These are phyloP conservation scores for Drosophila infuscata DNA, from an alignment of 2,888 invertebrate genomes.

Conservation along the genomic window DNA sequence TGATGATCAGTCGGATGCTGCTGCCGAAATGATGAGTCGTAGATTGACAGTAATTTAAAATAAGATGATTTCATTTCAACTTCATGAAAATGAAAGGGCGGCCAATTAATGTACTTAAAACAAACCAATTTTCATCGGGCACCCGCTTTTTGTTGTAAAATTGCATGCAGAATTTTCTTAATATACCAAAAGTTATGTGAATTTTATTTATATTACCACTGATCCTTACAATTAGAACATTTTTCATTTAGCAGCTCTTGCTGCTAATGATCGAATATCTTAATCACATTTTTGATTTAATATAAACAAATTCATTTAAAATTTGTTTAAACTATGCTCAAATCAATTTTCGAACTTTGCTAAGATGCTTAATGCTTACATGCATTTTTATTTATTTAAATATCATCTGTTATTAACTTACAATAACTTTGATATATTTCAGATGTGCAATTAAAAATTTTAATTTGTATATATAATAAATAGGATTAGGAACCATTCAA, in stretches of 20 bases:
- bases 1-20: conserved; percentile 11
- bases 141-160: not conserved
- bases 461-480: not conserved
- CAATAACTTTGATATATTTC: not conserved
- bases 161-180: not conserved
- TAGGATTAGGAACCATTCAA: conserved; percentile 4
- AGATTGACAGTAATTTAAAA: conserved; percentile 65
- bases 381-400: no score
- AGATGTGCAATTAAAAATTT: no score
- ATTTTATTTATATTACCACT: not conserved
- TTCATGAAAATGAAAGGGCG: conserved; percentile 30
- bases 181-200: no score
- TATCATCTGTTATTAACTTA: not conserved
- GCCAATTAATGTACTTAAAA: conserved; percentile 29
- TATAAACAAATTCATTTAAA: no score
- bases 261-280: not conserved
- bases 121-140: conserved; percentile 1
- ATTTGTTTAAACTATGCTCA: no score
- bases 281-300: no score
- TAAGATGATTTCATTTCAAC: conserved; percentile 26
- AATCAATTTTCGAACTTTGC: no score
- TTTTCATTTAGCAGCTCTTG: not conserved
- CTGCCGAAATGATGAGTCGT: conserved; percentile 39
- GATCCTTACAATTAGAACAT: not conserved
- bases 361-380: no score